These are phyloP conservation scores for Vombatus ursinus DNA, from an alignment of 2,113 vertebrate genomes.

Conservation along the genomic window DNA sequence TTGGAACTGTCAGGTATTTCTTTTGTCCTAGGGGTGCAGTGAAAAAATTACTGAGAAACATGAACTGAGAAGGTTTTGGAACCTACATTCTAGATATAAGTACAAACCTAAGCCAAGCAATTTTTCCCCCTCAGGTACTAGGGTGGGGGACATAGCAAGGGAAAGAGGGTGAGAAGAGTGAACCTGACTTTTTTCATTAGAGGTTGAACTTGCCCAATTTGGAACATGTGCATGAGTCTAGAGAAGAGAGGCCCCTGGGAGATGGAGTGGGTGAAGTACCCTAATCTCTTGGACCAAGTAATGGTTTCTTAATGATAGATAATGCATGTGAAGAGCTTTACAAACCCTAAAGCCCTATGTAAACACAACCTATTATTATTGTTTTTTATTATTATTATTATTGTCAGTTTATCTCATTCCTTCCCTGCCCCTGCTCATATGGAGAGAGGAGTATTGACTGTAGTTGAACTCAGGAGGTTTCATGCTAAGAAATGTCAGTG, in stretches of 20 bases:
- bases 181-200: not conserved
- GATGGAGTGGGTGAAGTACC: not conserved
- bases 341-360: not conserved
- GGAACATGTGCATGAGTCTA: not conserved
- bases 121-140: not conserved
- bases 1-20: not conserved
- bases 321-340: not conserved
- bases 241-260: not conserved
- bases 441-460: not conserved
- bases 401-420: not conserved
- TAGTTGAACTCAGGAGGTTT: conserved; percentile 20
- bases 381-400: not conserved
- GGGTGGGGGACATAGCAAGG: not conserved
- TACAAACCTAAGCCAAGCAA: not conserved
- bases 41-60: not conserved
- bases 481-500: conserved; percentile 32
- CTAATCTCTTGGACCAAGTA: not conserved
- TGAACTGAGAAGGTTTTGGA: not conserved
- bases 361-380: not conserved
- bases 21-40: not conserved
- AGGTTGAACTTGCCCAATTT: not conserved
- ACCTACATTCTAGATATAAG: not conserved
- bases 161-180: not conserved
- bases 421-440: conserved; percentile 46
- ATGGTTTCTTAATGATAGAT: not conserved